Percentiles rank a stretch among this genome's conserved stretches.
Evolutionary conservation across 2,797 vertebrate species (phyloP).

Genomic region (Molossus molossus): DNA sequence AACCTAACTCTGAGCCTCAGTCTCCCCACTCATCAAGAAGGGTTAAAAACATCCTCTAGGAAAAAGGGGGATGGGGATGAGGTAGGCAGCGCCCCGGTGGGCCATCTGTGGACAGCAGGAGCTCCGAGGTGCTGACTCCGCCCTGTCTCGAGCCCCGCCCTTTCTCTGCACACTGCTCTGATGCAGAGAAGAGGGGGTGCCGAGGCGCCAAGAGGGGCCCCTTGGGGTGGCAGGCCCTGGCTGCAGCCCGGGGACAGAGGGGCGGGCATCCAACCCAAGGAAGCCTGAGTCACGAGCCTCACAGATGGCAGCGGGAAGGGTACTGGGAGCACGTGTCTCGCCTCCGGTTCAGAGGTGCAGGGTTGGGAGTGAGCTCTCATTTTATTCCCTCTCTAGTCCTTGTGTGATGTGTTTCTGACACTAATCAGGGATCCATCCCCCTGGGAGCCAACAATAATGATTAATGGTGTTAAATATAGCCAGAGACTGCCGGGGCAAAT

Average conservation of each 20-base stretch:
- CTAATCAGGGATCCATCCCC: constrained; percentile 89
- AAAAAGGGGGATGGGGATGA: fast-evolving
- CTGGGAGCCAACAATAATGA: constrained; percentile 88
- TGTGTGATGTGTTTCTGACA: constrained; percentile 85
- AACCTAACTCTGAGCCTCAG: not conserved
- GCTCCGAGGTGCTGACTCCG: fast-evolving
- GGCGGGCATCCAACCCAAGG: not conserved
- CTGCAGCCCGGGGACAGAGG: not conserved
- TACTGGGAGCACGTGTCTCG: fast-evolving
- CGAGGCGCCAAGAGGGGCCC: fast-evolving
- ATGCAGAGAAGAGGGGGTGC: not conserved
- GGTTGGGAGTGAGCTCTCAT: not conserved
- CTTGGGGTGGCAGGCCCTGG: not conserved
- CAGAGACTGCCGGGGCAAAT: constrained; percentile 88
- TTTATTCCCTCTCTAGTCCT: constrained; percentile 70
- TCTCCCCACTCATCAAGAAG: not conserved
- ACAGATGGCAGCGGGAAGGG: constrained; percentile 26
- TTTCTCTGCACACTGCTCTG: not conserved
- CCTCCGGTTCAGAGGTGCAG: not conserved
- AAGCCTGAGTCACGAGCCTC: not conserved
- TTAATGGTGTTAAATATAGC: constrained; percentile 92
- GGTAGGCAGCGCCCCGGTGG: fast-evolving
- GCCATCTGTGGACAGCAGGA: fast-evolving
- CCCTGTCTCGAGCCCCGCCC: not conserved
- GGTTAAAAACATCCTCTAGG: not conserved